A percentile compares a stretch with the other conserved stretches of the same genome.
phyloP scores from a whole-genome alignment of 2,113 vertebrate genomes.

The Hippocampus zosterae region DNA sequence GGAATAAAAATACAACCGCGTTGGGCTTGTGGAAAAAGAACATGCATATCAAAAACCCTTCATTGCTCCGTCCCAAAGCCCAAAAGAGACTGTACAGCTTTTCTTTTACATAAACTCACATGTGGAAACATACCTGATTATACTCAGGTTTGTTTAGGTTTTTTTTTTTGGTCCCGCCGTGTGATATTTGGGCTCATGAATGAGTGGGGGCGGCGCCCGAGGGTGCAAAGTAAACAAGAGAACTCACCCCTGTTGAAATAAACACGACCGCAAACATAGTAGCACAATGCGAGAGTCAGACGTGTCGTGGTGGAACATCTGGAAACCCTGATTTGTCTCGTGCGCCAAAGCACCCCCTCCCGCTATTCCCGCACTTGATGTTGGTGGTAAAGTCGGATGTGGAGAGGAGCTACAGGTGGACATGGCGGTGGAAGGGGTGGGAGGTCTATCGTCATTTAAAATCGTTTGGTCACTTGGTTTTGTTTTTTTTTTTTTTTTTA shows the following conservation, averaged over 20 bases:
- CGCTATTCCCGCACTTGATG: neutral
- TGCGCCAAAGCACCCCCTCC: slow-evolving; percentile 34
- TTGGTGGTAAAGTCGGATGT: slow-evolving; percentile 1
- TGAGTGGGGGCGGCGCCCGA: neutral
- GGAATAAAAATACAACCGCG: slow-evolving; percentile 63
- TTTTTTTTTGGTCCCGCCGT: slow-evolving; percentile 47
- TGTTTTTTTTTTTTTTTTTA: neutral
- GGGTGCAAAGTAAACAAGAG: slow-evolving; percentile 3
- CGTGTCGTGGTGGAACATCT: neutral
- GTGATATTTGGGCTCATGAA: slow-evolving; percentile 1
- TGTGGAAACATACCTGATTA: slow-evolving; percentile 46
- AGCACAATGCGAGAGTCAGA: neutral
- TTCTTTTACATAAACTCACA: neutral
- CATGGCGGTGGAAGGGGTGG: slow-evolving; percentile 19
- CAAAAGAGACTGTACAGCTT: neutral
- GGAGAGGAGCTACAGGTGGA: neutral
- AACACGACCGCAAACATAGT: neutral
- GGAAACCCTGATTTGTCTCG: slow-evolving; percentile 55
- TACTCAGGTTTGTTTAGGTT: slow-evolving; percentile 3
- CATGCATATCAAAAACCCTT: slow-evolving; percentile 67
- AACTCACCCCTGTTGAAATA: slow-evolving; percentile 14
- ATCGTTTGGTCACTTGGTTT: slow-evolving; percentile 60
- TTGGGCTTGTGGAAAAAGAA: slow-evolving; percentile 53
- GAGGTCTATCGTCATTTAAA: slow-evolving; percentile 23
- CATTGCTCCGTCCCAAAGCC: slow-evolving; percentile 41